Evolutionary conservation across 1,140 invertebrate genomes (phyloP).

Genomic region (Andricus grossulariae): DNA sequence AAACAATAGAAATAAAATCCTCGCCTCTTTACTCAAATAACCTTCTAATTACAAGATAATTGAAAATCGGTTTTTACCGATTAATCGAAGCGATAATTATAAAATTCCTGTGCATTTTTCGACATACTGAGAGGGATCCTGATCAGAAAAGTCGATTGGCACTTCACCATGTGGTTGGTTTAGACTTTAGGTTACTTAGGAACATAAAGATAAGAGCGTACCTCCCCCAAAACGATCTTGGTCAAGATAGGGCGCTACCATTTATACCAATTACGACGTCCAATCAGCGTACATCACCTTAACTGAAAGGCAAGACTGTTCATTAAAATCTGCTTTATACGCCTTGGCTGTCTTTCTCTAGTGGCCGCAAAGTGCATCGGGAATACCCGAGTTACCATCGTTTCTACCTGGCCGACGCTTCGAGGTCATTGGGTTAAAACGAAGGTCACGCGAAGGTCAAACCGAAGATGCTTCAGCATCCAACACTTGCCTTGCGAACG

Average conservation of each 20-base stretch:
- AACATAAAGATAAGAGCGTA: neutral
- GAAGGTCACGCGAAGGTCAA: conserved; percentile 59
- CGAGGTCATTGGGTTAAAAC: conserved; percentile 56
- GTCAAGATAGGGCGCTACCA: conserved; percentile 36
- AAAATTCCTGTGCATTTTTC: too few relatives aligned
- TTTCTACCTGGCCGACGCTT: conserved; percentile 24
- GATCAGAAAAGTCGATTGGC: neutral
- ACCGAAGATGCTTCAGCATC: conserved; percentile 30
- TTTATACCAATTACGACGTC: conserved; percentile 58
- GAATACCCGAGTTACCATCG: conserved; percentile 26
- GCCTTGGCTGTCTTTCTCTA: conserved; percentile 37
- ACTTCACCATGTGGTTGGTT: neutral
- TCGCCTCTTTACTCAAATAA: too few relatives aligned
- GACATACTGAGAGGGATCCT: too few relatives aligned
- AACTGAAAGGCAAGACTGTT: conserved; percentile 56
- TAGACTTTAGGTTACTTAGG: neutral
- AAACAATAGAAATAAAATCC: conserved; percentile 55
- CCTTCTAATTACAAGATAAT: too few relatives aligned
- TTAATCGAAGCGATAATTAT: too few relatives aligned
- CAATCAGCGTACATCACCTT: conserved; percentile 58
- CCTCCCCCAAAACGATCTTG: neutral
- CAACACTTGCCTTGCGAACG: conserved; percentile 48
- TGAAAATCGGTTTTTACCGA: too few relatives aligned
- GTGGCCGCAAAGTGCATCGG: conserved; percentile 35
- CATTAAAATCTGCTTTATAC: conserved; percentile 54